phyloP scores from a whole-genome alignment of 2,888 invertebrate genomes.

The Anaspis maculata region DNA sequence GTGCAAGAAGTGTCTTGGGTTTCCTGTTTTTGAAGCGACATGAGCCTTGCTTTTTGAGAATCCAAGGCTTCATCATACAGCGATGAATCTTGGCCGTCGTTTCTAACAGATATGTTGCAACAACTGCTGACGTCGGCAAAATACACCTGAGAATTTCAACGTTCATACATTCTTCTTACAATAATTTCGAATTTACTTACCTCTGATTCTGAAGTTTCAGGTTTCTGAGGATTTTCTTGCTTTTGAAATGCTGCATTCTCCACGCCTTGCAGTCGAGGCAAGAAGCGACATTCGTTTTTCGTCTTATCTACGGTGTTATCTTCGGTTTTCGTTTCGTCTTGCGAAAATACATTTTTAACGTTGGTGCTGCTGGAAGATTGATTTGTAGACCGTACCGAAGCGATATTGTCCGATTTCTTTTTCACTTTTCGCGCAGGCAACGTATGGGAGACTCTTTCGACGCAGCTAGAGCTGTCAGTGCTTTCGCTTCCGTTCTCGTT shows the following conservation, averaged over 20 bases:
- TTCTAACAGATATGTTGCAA: slow-evolving; percentile 61
- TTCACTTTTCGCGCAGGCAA: slow-evolving; percentile 50
- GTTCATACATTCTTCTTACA: no score
- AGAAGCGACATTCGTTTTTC: slow-evolving; percentile 32
- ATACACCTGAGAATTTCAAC: no score
- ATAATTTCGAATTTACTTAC: no score
- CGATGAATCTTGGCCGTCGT: slow-evolving; percentile 50
- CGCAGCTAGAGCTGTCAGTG: slow-evolving; percentile 41
- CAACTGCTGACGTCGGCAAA: slow-evolving; percentile 82
- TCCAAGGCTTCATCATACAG: slow-evolving; percentile 51
- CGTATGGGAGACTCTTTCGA: slow-evolving; percentile 47
- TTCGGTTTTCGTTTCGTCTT: slow-evolving; percentile 27
- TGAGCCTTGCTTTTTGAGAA: slow-evolving; percentile 33
- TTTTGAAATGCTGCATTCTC: slow-evolving; percentile 72
- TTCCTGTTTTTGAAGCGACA: slow-evolving; percentile 39
- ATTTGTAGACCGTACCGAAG: slow-evolving; percentile 39
- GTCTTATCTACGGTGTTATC: slow-evolving; percentile 25
- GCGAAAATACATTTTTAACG: slow-evolving; percentile 42
- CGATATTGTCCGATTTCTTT: slow-evolving; percentile 45
- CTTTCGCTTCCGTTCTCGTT: slow-evolving; percentile 41
- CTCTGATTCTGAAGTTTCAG: slow-evolving; percentile 67
- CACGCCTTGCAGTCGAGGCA: slow-evolving; percentile 57
- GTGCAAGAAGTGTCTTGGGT: slow-evolving; percentile 26
- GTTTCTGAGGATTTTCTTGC: slow-evolving; percentile 50
- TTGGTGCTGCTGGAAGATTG: slow-evolving; percentile 36